Evolutionary conservation across 2,888 invertebrate genomes (phyloP), one percentile per base, ranked within the genome.

Genomic region (Cynaeus angustus): DNA sequence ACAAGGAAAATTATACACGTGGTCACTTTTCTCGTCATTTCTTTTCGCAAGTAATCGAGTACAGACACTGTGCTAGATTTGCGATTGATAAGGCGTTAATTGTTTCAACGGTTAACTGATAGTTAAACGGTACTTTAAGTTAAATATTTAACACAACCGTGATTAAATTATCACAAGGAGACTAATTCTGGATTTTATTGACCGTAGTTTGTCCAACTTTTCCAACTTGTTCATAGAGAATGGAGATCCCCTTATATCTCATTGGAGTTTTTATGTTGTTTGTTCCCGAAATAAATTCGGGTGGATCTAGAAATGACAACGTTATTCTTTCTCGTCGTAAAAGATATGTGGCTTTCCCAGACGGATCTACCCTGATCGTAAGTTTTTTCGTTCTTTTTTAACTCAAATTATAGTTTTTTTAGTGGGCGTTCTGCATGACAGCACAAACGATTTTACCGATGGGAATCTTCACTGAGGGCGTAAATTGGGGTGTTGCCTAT

Each of bases 401-500:
- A 6, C 10, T 28, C 28, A 13, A 50, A 7, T 53, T 66, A 37
- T 46, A 83, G 6, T 41, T 70, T 70, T 83, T 86, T 21, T 83
- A 88, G 89, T 90, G 80, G 88, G 91, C 82, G 7, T 74, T 79
- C 38, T 91, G 91, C 79, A 77, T 86, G 73, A 89, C 91, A 0
- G 87, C 87, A 48, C 87, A 88, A 9, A 85, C 86, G 38, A 79
- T 88, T 59, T 80, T 86, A 3, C 87, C 89, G 0, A 86, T 87
- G 0, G 88, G 88, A 68, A 87, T 89, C 58, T 88, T 92, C 69
- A 87, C 91, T 7, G 87, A 91, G 80, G 93, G 93, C 0, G 87
- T 91, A 30, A 94, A 93, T 0, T 92, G 92, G 67, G 93, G 93
- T 0, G 83, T 94, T 72, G 92, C 93, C 0, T 94, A 91, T 86